A percentile compares a stretch with the other conserved stretches of the same genome.
Conservation (phyloP, 2,113 vertebrate genomes). For the Atrichornis clamosus region DNA sequence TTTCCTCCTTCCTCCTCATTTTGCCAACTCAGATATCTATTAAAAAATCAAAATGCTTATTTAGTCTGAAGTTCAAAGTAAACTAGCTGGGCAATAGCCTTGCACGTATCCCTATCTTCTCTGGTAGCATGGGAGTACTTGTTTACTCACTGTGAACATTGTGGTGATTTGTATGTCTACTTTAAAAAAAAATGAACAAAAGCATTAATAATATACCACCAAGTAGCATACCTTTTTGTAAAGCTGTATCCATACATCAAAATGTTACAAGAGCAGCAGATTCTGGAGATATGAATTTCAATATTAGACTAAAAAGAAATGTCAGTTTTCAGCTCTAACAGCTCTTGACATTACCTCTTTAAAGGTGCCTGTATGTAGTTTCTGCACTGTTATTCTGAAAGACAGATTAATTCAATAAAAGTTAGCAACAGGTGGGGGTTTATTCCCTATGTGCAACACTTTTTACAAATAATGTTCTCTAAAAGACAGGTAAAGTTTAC, state of each 20-base stretch:
- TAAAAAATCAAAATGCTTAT: background rate
- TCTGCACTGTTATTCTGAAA: background rate
- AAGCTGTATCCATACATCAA: background rate
- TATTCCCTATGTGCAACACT: background rate
- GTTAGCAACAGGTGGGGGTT: background rate
- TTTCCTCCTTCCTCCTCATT: background rate
- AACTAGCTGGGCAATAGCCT: conserved; percentile 5
- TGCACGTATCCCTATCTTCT: background rate
- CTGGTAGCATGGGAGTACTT: background rate
- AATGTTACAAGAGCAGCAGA: background rate
- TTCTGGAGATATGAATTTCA: background rate
- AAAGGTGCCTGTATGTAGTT: background rate
- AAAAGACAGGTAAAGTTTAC: background rate
- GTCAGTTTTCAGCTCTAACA: background rate
- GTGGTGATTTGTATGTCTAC: background rate
- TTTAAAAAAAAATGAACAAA: background rate
- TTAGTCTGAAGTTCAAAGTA: conserved; percentile 19
- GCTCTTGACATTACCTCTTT: background rate
- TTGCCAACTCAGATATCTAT: background rate
- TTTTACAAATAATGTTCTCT: background rate
- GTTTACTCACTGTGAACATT: conserved; percentile 2
- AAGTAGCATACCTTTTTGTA: background rate
- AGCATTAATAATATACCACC: background rate
- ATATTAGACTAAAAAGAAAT: background rate
- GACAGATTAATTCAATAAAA: background rate